A percentile compares a stretch with the other conserved stretches of the same genome.
These are phyloP conservation scores for Crenuchus spilurus DNA, from an alignment of 2,797 vertebrate genomes.

Conservation along the genomic window DNA sequence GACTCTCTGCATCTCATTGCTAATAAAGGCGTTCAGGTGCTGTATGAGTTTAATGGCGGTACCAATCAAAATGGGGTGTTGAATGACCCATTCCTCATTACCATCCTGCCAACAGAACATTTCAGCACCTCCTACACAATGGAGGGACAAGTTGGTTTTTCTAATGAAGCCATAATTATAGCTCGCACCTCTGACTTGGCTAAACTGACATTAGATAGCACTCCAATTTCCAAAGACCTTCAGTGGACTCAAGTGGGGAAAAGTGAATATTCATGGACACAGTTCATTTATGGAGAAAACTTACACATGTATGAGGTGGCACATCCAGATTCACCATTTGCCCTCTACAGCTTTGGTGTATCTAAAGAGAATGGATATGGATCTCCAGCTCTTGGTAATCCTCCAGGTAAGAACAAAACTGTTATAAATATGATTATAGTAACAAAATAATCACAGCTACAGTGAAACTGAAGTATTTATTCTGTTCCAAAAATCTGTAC, in stretches of 20 bases:
- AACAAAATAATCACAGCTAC: too few relatives aligned
- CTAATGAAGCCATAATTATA: constrained; percentile 63
- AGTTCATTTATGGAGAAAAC: constrained; percentile 55
- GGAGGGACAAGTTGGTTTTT: constrained; percentile 48
- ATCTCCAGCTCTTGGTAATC: constrained; percentile 57
- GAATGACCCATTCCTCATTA: constrained; percentile 70
- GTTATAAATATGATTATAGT: neutral
- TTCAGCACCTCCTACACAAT: constrained; percentile 69
- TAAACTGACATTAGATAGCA: constrained; percentile 60
- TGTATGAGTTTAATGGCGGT: constrained; percentile 68
- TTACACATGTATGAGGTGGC: constrained; percentile 37
- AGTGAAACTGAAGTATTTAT: too few relatives aligned
- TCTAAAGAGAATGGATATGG: constrained; percentile 61
- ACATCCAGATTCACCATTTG: constrained; percentile 57
- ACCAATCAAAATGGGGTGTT: accelerated
- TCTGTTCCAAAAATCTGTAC: too few relatives aligned
- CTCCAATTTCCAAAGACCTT: neutral
- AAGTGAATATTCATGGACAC: constrained; percentile 68
- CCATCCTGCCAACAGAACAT: constrained; percentile 57
- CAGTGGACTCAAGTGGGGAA: constrained; percentile 61
- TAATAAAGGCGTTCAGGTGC: constrained; percentile 69
- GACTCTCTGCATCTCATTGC: constrained; percentile 61
- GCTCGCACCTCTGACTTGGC: constrained; percentile 34
- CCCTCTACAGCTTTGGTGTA: constrained; percentile 67
- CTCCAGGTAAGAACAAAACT: constrained; percentile 37